These are phyloP conservation scores for Xenops minutus DNA, from an alignment of 2,797 vertebrate genomes.

Conservation along the genomic window DNA sequence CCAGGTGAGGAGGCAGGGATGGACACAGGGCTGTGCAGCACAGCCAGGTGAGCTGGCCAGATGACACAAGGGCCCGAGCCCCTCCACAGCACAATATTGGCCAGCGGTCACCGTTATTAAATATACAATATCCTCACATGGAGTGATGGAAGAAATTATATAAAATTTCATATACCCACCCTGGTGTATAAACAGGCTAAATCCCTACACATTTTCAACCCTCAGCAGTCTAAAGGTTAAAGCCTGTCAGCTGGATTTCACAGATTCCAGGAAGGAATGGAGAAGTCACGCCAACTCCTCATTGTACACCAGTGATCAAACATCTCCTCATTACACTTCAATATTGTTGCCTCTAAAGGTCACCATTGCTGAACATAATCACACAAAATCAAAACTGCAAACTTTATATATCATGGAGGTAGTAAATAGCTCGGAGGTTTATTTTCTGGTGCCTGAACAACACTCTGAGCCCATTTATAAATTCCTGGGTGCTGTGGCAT, in stretches of 20 bases:
- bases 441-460: conserved; percentile 91
- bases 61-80: fast-evolving
- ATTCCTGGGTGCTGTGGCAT: conserved; percentile 78
- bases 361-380: conserved; percentile 99
- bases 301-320: conserved; percentile 92
- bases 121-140: conserved; percentile 37
- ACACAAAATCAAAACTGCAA: conserved; percentile 99
- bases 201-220: conserved; percentile 74
- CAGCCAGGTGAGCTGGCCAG: not conserved
- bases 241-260: conserved; percentile 82
- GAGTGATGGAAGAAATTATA: conserved; percentile 56
- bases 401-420: conserved; percentile 98
- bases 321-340: conserved; percentile 99
- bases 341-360: conserved; percentile 99
- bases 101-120: conserved; percentile 52
- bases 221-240: conserved; percentile 83
- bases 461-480: conserved; percentile 85
- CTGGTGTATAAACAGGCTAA: conserved; percentile 78
- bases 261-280: conserved; percentile 75
- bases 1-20: not conserved
- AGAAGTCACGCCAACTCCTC: conserved; percentile 81
- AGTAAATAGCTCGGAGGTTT: conserved; percentile 96
- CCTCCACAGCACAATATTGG: not conserved
- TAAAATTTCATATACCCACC: conserved; percentile 75
- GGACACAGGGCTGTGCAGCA: not conserved